Percentiles rank a stretch among this genome's conserved stretches.
These are phyloP conservation scores for Lutraria lutraria DNA, from an alignment of 2,888 invertebrate species.

Conservation along the genomic window DNA sequence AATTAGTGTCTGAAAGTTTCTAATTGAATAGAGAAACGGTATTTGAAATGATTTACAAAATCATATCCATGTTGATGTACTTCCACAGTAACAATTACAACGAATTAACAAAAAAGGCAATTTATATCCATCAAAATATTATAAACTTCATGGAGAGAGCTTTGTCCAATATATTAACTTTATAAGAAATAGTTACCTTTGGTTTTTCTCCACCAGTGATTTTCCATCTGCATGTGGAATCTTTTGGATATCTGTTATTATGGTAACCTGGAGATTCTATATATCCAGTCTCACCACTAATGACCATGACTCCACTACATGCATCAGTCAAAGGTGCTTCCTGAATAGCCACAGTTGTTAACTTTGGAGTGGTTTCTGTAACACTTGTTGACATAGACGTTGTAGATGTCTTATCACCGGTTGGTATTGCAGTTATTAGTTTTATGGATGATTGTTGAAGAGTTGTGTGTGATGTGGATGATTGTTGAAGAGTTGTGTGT, in stretches of 20 bases:
- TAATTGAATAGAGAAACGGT: too few relatives aligned
- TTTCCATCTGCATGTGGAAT: constrained; percentile 65
- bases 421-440: background rate
- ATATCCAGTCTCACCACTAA: constrained; percentile 34
- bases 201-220: constrained; percentile 43
- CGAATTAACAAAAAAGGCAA: too few relatives aligned
- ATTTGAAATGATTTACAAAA: too few relatives aligned
- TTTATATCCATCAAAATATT: too few relatives aligned
- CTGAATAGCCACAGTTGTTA: background rate
- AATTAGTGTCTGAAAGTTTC: too few relatives aligned
- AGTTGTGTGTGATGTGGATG: background rate
- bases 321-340: background rate
- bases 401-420: background rate
- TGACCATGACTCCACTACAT: background rate
- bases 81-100: too few relatives aligned
- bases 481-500: background rate
- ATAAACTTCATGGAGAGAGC: too few relatives aligned
- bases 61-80: too few relatives aligned
- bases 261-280: constrained; percentile 67
- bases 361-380: background rate
- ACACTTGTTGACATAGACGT: background rate
- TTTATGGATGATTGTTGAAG: background rate
- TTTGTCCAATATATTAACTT: too few relatives aligned
- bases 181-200: constrained; percentile 53
- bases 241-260: constrained; percentile 58